phyloP scores from a whole-genome alignment of 92 coral and sea anemone species.

The Phenganax subtilis region DNA sequence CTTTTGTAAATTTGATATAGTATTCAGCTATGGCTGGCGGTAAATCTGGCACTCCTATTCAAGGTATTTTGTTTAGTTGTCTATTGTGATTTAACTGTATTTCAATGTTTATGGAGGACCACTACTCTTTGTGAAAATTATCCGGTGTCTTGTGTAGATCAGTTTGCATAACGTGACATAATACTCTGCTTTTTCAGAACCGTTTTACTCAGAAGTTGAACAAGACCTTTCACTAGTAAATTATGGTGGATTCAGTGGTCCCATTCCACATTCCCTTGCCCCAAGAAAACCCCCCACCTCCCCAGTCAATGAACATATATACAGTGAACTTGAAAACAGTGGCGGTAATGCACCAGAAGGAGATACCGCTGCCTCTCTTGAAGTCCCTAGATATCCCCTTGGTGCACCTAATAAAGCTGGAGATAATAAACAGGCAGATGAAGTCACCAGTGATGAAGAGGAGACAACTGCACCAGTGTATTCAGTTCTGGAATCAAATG shows the following conservation, averaged over 20 bases:
- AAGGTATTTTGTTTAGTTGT: neutral
- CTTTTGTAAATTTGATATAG: neutral
- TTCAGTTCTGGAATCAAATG: slow-evolving; percentile 9
- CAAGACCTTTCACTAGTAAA: neutral
- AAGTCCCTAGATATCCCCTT: too few species aligned
- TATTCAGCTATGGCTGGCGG: neutral
- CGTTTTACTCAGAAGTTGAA: slow-evolving; percentile 21
- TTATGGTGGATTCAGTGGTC: neutral
- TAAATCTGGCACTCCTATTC: neutral
- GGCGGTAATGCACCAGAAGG: neutral
- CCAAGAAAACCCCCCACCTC: neutral
- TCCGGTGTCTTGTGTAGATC: too few species aligned
- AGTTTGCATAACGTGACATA: neutral
- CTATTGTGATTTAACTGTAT: neutral
- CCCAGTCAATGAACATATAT: slow-evolving; percentile 10
- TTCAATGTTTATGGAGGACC: too few species aligned
- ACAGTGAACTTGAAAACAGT: slow-evolving; percentile 1
- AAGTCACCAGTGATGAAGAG: neutral
- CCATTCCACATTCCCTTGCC: neutral
- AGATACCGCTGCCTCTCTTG: too few species aligned
- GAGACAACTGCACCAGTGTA: slow-evolving; percentile 20
- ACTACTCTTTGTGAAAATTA: too few species aligned
- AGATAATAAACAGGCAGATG: neutral
- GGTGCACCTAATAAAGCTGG: neutral
- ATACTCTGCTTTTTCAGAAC: neutral